Percentiles rank a stretch among this genome's conserved stretches.
phyloP scores from a whole-genome alignment of 2,113 vertebrate species.

The Oryzias woworae region DNA sequence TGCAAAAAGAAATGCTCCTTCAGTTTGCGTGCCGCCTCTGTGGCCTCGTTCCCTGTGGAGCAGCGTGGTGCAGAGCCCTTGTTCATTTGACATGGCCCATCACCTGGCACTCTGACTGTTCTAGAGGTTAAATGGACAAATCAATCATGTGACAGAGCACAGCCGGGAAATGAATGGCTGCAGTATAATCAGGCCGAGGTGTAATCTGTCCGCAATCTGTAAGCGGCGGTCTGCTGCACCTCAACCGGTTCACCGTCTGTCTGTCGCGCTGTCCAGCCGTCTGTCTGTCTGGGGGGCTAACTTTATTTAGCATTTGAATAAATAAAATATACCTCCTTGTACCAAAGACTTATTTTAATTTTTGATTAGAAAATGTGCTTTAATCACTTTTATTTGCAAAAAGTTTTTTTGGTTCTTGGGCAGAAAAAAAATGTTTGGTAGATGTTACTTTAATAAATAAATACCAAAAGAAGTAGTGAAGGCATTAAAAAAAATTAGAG shows the following conservation, averaged over 20 bases:
- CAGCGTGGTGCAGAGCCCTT: constrained; percentile 62
- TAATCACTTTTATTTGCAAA: too few species aligned
- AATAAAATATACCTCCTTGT: too few species aligned
- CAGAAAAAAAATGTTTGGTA: too few species aligned
- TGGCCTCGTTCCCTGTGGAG: constrained; percentile 37
- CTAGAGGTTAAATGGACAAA: constrained; percentile 79
- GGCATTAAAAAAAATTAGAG: too few species aligned
- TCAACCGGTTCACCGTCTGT: constrained; percentile 48
- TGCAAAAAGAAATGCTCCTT: constrained; percentile 11
- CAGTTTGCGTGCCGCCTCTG: constrained; percentile 5
- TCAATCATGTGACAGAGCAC: constrained; percentile 77
- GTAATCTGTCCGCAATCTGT: constrained; percentile 64
- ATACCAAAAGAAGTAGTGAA: too few species aligned
- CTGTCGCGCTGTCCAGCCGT: constrained; percentile 27
- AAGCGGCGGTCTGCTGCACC: constrained; percentile 51
- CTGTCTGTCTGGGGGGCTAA: constrained; percentile 3
- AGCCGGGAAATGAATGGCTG: constrained; percentile 75
- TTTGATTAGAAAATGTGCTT: too few species aligned
- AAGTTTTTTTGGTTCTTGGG: too few species aligned
- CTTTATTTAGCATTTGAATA: not conserved
- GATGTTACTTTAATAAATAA: too few species aligned
- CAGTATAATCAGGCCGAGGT: constrained; percentile 70
- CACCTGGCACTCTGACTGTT: constrained; percentile 64
- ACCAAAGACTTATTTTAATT: too few species aligned
- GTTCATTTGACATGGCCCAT: constrained; percentile 76